Conservation (phyloP, 2,797 vertebrate genomes). For the Scleropages formosus region DNA sequence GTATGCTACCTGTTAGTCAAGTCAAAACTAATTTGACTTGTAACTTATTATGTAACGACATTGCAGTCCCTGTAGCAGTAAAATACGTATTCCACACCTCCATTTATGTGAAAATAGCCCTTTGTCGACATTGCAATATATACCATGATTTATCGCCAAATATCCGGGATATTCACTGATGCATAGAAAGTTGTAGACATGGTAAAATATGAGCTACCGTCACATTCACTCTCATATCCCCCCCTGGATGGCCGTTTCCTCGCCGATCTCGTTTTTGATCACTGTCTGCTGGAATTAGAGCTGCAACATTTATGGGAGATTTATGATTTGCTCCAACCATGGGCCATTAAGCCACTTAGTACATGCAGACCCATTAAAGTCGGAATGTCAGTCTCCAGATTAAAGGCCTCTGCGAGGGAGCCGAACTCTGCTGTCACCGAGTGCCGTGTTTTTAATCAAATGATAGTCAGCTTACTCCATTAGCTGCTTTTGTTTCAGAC, state of each 20-base stretch:
- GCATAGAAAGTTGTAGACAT: not conserved
- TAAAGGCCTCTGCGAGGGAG: slow-evolving; percentile 52
- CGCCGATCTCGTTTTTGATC: not conserved
- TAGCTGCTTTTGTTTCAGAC: slow-evolving; percentile 40
- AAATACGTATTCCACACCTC: too few species aligned
- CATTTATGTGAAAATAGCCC: too few species aligned
- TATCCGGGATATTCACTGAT: not conserved
- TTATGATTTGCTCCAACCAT: slow-evolving; percentile 53
- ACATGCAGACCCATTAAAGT: slow-evolving; percentile 38
- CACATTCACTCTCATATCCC: not conserved
- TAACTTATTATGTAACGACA: too few species aligned
- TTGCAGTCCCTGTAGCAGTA: too few species aligned
- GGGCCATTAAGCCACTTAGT: slow-evolving; percentile 44
- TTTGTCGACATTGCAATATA: too few species aligned
- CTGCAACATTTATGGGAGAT: slow-evolving; percentile 50
- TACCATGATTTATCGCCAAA: not conserved
- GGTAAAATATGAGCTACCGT: not conserved
- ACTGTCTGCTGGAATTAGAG: slow-evolving; percentile 24
- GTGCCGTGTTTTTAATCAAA: slow-evolving; percentile 63
- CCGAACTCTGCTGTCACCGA: slow-evolving; percentile 48
- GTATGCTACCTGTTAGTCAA: too few species aligned
- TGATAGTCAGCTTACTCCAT: slow-evolving; percentile 46
- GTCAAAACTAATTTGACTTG: too few species aligned
- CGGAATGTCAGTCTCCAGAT: slow-evolving; percentile 54
- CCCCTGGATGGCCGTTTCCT: not conserved